Percentiles rank a stretch among this genome's conserved stretches.
These are phyloP conservation scores for Melanotus villosus DNA, from an alignment of 2,888 invertebrate genomes.

Conservation along the genomic window DNA sequence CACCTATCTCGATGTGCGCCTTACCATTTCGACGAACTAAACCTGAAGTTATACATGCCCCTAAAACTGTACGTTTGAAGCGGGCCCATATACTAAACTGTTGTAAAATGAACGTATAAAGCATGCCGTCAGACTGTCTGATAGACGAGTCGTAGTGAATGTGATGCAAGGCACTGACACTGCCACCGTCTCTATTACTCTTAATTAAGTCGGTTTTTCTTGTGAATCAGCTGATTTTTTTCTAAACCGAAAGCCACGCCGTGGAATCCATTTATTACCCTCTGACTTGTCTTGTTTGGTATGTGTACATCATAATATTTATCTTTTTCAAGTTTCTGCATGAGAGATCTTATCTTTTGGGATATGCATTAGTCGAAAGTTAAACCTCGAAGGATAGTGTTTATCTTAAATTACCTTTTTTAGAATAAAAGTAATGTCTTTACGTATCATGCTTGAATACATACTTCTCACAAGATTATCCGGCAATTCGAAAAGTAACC, in stretches of 20 bases:
- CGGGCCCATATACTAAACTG: conserved; percentile 65
- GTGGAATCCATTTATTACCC: background rate
- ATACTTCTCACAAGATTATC: too few relatives aligned
- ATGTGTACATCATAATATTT: background rate
- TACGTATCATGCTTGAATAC: too few relatives aligned
- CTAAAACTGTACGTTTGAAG: conserved; percentile 61
- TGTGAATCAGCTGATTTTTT: conserved; percentile 9
- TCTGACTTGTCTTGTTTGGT: background rate
- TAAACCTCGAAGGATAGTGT: too few relatives aligned
- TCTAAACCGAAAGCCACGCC: background rate
- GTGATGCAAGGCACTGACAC: conserved; percentile 38
- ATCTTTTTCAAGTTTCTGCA: too few relatives aligned
- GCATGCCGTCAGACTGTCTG: conserved; percentile 65
- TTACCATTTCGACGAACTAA: conserved; percentile 62
- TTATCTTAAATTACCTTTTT: too few relatives aligned
- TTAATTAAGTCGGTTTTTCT: conserved; percentile 1
- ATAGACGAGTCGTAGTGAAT: conserved; percentile 60
- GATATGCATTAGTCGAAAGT: too few relatives aligned
- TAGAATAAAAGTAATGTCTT: too few relatives aligned
- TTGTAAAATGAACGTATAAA: conserved; percentile 70
- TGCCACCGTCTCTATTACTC: conserved; percentile 12
- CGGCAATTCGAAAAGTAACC: too few relatives aligned
- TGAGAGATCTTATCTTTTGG: too few relatives aligned
- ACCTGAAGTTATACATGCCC: conserved; percentile 54
- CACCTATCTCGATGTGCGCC: conserved; percentile 63